Base-by-base conservation (phyloP, 2,888 invertebrate species). In the Eretmocerus hayati region DNA sequence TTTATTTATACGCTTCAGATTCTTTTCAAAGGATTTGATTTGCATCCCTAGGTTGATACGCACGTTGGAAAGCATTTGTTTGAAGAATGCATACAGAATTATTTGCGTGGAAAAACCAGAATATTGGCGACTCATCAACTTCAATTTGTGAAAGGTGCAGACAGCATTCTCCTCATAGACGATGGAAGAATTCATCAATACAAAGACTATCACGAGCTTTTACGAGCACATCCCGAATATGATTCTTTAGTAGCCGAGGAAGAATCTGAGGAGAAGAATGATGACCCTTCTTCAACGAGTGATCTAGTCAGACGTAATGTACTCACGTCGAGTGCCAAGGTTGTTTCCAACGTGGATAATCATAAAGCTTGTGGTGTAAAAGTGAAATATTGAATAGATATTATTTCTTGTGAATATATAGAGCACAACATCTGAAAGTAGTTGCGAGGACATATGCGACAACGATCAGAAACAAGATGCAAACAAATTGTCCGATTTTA, bases 111-210 rank as follows among this genome's bases (percentile, higher is more conserved):
- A 54, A 82, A 85, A 64, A 84, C 85, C 1, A 74, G 84, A 18
- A 79, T 90, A 39, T 77, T 90, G 31, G 84, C 88, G 56, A 91
- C 90, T 0, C 85, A 85, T 63, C 85, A 85, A 68, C 69, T 84
- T 59, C 84, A 84, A 65, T 84, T 84, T 62, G 73, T 85, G 16
- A 77, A 80, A 55, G 79, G 56, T 19, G 68, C 65, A 2, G 71
- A 71, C 41, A 59, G 58, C 2, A 81, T 9, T 77, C 81, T 62
- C 84, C 85, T 2, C 80, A 45, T 71, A 8, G 68, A 71, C 4
- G 66, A 69, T 31, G 70, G 70, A 36, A 66, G 58, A 48, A 50
- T 62, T 11, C 52, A 54, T 5, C 48, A 58, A 1, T 71, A 65
- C 20, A 40, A 58, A 0, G 59, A 59, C 32, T 69, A 71, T 52